Evolutionary conservation across 2,113 vertebrate genomes (phyloP), one percentile per base, ranked within the genome.

Genomic region (Datnioides undecimradiatus): DNA sequence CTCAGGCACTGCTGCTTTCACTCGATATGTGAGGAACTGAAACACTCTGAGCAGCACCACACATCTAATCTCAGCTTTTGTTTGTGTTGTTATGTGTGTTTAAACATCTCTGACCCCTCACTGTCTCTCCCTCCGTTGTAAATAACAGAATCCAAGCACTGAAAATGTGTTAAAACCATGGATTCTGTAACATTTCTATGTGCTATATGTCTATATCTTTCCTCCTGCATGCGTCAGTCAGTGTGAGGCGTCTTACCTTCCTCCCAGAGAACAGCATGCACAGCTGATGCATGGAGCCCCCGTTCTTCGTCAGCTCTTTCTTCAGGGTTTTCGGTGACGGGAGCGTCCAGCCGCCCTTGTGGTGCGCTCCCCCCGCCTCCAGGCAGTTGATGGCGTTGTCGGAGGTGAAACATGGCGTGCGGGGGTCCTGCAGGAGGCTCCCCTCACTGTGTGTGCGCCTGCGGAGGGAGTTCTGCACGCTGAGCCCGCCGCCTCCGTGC

Each of bases 361-460:
- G 90, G 78, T 85, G 88, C 0, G 21, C 72, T 2, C 86, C 8
- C 16, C 85, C 85, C 0, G 45, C 88, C 70, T 98, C 97, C 0
- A 95, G 87, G 93, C 96, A 97, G 95, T 98, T 93, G 90, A 99
- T 94, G 90, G 97, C 97, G 49, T 97, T 98, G 95, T 99, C 97
- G 0, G 98, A 99, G 91, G 97, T 94, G 88, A 99, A 99, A 86
- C 96, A 97, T 60, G 96, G 88, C 7, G 95, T 76, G 12, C 95
- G 96, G 34, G 95, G 76, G 89, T 99, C 97, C 91, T 98, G 97
- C 88, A 98, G 95, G 21, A 99, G 95, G 90, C 97, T 98, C 80
- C 98, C 97, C 87, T 99, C 98, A 0, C 98, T 99, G 95, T 99
- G 97, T 0, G 98, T 99, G 76, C 98, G 96, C 69, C 97, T 92